phyloP scores from a whole-genome alignment of 1,140 invertebrate species.

The Tachypleus tridentatus region DNA sequence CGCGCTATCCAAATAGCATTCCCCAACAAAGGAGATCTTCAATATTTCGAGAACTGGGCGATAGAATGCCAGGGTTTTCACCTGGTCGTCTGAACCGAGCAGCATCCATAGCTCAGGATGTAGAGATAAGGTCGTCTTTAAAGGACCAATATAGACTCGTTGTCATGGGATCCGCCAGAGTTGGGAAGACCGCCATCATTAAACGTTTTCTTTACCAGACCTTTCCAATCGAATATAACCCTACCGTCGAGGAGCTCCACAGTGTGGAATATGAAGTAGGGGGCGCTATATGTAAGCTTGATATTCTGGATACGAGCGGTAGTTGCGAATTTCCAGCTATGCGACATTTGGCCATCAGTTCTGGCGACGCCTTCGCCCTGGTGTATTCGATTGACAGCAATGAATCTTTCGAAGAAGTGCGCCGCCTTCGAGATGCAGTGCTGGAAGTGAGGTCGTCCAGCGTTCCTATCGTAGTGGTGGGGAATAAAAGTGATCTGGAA shows the following conservation, averaged over 20 bases:
- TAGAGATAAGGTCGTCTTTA: conserved; percentile 1
- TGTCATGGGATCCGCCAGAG: conserved; percentile 76
- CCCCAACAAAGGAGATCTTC: too few relatives aligned
- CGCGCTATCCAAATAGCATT: too few relatives aligned
- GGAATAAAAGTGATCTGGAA: conserved; percentile 74
- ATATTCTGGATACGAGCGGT: conserved; percentile 75
- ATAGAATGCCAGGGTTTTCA: too few relatives aligned
- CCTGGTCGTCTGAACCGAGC: too few relatives aligned
- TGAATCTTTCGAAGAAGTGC: conserved; percentile 28
- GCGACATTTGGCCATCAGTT: conserved; percentile 68
- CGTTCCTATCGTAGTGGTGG: conserved; percentile 74
- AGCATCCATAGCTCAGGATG: too few relatives aligned
- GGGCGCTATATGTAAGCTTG: conserved; percentile 38
- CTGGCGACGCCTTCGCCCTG: conserved; percentile 44
- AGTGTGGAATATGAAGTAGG: conserved; percentile 69
- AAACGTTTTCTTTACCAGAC: conserved; percentile 76
- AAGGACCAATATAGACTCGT: conserved; percentile 64
- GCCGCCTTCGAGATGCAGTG: conserved; percentile 63
- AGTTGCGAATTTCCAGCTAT: conserved; percentile 84
- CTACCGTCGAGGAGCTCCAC: conserved; percentile 85
- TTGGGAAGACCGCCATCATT: conserved; percentile 85
- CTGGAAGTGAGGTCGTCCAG: conserved; percentile 56
- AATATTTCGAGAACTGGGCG: too few relatives aligned
- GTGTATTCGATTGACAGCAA: conserved; percentile 21
- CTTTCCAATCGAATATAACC: conserved; percentile 71